Percentiles rank a stretch among this genome's conserved stretches.
Evolutionary conservation across 2,888 invertebrate species (phyloP).

Genomic region (Caenorhabditis afra): DNA sequence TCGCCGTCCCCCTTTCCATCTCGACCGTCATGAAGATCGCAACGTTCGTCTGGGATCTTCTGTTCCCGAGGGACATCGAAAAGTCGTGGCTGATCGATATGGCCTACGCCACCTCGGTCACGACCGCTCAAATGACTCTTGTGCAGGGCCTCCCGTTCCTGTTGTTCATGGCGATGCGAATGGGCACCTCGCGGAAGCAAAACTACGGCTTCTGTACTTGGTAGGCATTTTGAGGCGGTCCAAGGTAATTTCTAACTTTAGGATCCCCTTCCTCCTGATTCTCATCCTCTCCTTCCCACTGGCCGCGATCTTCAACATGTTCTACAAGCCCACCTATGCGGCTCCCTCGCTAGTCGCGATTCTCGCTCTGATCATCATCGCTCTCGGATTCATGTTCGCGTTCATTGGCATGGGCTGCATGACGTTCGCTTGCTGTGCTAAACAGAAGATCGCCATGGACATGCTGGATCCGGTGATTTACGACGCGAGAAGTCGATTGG

Average conservation of each 20-base stretch:
- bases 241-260: slow-evolving; percentile 11
- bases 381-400: slow-evolving; percentile 33
- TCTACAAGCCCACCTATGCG: slow-evolving; percentile 39
- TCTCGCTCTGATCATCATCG: slow-evolving; percentile 52
- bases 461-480: slow-evolving; percentile 63
- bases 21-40: slow-evolving; percentile 59
- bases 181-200: slow-evolving; percentile 57
- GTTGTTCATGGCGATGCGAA: slow-evolving; percentile 59
- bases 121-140: slow-evolving; percentile 53
- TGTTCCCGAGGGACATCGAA: slow-evolving; percentile 48
- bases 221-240: slow-evolving; percentile 1
- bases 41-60: slow-evolving; percentile 36
- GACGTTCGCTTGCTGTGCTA: slow-evolving; percentile 56
- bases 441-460: slow-evolving; percentile 49
- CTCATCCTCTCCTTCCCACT: slow-evolving; percentile 51
- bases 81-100: slow-evolving; percentile 57
- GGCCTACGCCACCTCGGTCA: slow-evolving; percentile 45
- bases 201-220: slow-evolving; percentile 59
- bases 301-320: slow-evolving; percentile 49
- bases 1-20: slow-evolving; percentile 43
- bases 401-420: slow-evolving; percentile 58
- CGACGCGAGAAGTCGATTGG: slow-evolving; percentile 58
- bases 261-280: slow-evolving; percentile 52
- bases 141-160: slow-evolving; percentile 54
- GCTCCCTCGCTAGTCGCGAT: slow-evolving; percentile 52